phyloP scores from a whole-genome alignment of 1,140 invertebrate species.

The Tribolium madens region DNA sequence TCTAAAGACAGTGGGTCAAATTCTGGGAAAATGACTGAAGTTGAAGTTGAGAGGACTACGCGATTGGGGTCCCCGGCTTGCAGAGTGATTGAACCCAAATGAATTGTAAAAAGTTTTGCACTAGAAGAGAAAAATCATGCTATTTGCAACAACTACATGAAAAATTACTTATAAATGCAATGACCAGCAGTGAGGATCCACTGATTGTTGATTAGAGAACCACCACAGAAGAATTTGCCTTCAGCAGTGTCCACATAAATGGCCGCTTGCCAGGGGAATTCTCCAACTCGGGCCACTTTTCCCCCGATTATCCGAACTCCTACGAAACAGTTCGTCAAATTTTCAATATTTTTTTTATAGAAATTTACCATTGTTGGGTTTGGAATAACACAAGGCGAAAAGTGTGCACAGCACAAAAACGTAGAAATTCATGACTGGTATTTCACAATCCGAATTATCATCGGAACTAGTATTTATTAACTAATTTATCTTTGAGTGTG shows the following conservation, averaged over 20 bases:
- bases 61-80: neutral
- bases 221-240: slow-evolving; percentile 45
- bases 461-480: neutral
- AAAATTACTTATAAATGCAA: slow-evolving; percentile 34
- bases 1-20: neutral
- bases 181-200: slow-evolving; percentile 51
- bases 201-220: slow-evolving; percentile 44
- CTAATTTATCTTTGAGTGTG: neutral
- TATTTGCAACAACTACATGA: neutral
- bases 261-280: slow-evolving; percentile 71
- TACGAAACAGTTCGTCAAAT: neutral
- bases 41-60: neutral
- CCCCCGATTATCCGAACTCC: slow-evolving; percentile 71
- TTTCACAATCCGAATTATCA: neutral
- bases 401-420: neutral
- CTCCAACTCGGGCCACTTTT: slow-evolving; percentile 68
- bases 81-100: slow-evolving; percentile 7
- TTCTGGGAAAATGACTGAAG: neutral
- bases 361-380: neutral
- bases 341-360: too few species aligned
- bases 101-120: neutral
- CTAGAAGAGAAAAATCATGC: neutral
- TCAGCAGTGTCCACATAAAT: neutral
- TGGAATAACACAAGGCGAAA: neutral
- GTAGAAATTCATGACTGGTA: neutral